Conservation (phyloP, 2,113 vertebrate genomes). For the Pyxicephalus adspersus region DNA sequence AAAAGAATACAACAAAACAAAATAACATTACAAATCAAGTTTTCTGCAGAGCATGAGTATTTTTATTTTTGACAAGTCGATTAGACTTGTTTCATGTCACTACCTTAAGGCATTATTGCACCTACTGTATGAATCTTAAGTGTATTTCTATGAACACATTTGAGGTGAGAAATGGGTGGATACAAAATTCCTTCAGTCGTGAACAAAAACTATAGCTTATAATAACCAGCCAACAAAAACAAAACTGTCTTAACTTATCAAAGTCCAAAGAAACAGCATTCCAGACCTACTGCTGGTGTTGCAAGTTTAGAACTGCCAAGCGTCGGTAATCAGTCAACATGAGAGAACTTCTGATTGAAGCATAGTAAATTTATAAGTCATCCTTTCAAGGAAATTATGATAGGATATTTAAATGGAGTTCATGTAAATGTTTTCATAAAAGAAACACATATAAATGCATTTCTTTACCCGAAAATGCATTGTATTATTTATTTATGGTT, state of each 20-base stretch:
- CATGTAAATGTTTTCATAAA: no score
- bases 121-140: conserved; percentile 3
- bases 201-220: conserved; percentile 60
- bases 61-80: conserved; percentile 33
- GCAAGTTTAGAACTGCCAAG: conserved; percentile 56
- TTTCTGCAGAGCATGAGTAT: not conserved
- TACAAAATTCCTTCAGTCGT: conserved; percentile 64
- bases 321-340: conserved; percentile 38
- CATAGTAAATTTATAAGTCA: no score
- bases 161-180: conserved; percentile 39
- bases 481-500: no score
- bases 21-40: no score
- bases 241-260: conserved; percentile 51
- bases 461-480: no score
- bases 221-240: conserved; percentile 60
- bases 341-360: no score
- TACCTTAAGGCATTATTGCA: conserved; percentile 37
- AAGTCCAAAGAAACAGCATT: conserved; percentile 54
- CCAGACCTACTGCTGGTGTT: conserved; percentile 26
- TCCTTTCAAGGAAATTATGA: no score
- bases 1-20: no score
- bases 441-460: no score
- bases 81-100: conserved; percentile 20
- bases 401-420: no score
- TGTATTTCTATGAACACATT: not conserved